These are phyloP conservation scores for Alouatta palliata DNA, from an alignment of 2,113 vertebrate species.

Conservation along the genomic window DNA sequence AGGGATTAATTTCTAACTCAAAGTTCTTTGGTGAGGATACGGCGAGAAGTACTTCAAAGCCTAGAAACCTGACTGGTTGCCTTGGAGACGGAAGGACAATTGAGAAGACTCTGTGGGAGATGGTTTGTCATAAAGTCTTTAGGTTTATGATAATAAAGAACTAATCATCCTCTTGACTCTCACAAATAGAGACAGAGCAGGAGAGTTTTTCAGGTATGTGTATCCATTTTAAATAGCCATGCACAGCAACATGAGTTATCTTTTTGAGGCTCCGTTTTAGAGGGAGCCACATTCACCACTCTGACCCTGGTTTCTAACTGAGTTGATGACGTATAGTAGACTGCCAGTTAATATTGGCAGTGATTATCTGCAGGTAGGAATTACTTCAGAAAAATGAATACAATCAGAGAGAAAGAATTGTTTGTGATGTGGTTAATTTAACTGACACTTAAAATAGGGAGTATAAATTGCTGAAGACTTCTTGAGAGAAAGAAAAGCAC, in stretches of 20 bases:
- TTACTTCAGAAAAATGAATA: background rate
- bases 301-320: background rate
- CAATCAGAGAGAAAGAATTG: background rate
- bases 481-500: background rate
- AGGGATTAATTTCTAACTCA: background rate
- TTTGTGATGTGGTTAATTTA: background rate
- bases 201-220: background rate
- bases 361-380: background rate
- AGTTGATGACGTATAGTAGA: background rate
- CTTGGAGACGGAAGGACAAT: background rate
- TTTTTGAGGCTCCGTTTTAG: background rate
- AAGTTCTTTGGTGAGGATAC: background rate
- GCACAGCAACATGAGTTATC: background rate
- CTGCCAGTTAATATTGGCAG: background rate
- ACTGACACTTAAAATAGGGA: background rate
- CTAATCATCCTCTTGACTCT: background rate
- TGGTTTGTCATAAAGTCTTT: background rate
- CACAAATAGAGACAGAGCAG: background rate
- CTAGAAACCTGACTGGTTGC: background rate
- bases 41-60: background rate
- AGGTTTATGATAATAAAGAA: background rate
- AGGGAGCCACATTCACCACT: background rate
- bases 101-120: constrained; percentile 33
- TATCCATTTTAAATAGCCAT: background rate
- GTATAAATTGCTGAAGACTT: background rate